phyloP scores from a whole-genome alignment of 2,888 invertebrate genomes.

The Agrochola litura region DNA sequence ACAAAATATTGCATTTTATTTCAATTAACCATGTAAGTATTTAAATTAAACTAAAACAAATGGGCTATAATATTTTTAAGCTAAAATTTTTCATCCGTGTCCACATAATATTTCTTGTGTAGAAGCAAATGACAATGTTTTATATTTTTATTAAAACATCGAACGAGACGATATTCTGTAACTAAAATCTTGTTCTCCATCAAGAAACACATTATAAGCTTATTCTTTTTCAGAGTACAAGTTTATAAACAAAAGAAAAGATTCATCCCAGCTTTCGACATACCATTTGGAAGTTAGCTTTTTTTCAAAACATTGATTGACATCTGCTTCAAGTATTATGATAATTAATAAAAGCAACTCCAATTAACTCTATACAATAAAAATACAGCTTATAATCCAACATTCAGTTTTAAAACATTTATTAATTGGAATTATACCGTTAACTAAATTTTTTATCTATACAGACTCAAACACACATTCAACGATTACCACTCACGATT shows the following conservation, averaged over 20 bases:
- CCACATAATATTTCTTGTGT: background rate
- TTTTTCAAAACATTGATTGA: background rate
- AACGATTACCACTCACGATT: conserved; percentile 39
- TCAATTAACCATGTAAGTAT: conserved; percentile 1
- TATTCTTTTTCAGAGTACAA: background rate
- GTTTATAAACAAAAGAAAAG: background rate
- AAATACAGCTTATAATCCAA: conserved; percentile 38
- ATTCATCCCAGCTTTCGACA: background rate
- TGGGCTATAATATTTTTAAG: conserved; percentile 13
- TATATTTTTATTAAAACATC: background rate
- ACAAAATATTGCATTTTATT: conserved; percentile 44
- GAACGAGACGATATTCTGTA: background rate
- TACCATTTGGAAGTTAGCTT: background rate
- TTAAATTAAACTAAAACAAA: conserved; percentile 22
- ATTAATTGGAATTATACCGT: conserved; percentile 18
- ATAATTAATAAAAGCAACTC: conserved; percentile 11
- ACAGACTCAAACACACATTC: conserved; percentile 44
- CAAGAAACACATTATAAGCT: background rate
- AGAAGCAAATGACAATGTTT: conserved; percentile 42
- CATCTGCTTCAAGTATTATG: conserved; percentile 43
- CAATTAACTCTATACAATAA: conserved; percentile 17
- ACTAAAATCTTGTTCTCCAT: background rate
- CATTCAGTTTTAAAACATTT: conserved; percentile 25
- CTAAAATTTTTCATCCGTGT: conserved; percentile 16
- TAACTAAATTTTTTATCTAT: conserved; percentile 22